Evolutionary conservation across 2,888 invertebrate genomes (phyloP).

Genomic region (Schizaphis graminum): DNA sequence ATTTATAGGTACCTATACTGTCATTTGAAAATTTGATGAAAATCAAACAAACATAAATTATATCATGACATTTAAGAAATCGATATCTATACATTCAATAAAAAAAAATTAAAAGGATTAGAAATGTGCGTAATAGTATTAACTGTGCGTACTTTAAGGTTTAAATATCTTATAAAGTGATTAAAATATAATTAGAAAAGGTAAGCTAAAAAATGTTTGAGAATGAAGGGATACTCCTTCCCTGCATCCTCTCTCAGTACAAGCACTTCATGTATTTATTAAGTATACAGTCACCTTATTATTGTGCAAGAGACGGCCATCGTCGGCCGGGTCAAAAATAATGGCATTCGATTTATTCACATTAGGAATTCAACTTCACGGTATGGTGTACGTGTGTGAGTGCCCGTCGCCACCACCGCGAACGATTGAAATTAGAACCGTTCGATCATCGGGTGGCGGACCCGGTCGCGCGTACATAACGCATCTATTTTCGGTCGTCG

Average conservation of each 20-base stretch:
- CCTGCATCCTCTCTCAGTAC: background rate
- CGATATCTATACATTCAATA: background rate
- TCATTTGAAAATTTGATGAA: background rate
- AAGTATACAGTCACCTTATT: background rate
- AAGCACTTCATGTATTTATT: background rate
- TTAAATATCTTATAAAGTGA: too few relatives aligned
- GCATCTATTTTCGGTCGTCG: constrained; percentile 56
- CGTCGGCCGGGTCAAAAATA: background rate
- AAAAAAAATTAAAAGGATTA: background rate
- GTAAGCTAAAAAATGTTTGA: too few relatives aligned
- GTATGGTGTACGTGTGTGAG: background rate
- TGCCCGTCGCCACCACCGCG: background rate
- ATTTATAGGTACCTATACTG: background rate
- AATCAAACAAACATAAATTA: background rate
- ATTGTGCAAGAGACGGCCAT: background rate
- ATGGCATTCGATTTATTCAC: background rate
- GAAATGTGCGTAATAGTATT: background rate
- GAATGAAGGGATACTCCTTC: background rate
- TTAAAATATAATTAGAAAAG: too few relatives aligned
- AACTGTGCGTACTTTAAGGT: background rate
- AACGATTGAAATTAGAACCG: constrained; percentile 53
- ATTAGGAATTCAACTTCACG: background rate
- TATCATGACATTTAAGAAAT: background rate
- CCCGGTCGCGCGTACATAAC: background rate
- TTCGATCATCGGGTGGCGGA: constrained; percentile 34